Evolutionary conservation across 2,113 vertebrate genomes (phyloP), one percentile per base, ranked within the genome.

Genomic region (Copsychus sechellarum): DNA sequence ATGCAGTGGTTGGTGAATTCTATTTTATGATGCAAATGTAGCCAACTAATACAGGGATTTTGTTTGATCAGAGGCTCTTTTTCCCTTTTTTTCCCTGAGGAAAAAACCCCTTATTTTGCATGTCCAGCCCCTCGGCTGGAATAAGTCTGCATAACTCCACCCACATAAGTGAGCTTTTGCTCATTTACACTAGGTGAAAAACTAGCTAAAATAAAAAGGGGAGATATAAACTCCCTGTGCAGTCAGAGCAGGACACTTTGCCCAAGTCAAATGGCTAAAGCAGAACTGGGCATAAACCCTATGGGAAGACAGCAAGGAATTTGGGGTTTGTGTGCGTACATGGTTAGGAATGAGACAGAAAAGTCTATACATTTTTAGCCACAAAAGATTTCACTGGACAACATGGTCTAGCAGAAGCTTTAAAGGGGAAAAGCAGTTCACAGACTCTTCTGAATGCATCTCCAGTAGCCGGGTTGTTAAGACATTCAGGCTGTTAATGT

Each of bases 401-500:
- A 80, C 88, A 71, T 81, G 88, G 92, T 96, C 93, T 83, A 90
- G 86, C 89, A 96, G 90, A 91, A 82, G 96, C 94, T 96, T 97
- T 96, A 96, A 96, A 97, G 91, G 95, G 83, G 92, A 92, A 97
- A 96, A 95, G 91, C 93, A 93, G 81, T 95, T 97, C 97, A 97
- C 97, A 97, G 95, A 94, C 95, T 97, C 92, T 38, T 96, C 94
- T 96, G 86, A 97, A 96, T 96, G 86, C 91, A 96, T 90, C 77
- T 97, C 83, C 96, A 94, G 95, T 92, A 95, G 96, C 73, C 67
- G 95, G 90, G 94, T 97, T 97, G 95, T 96, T 96, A 97, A 97
- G 96, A 97, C 95, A 97, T 97, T 96, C 90, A 96, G 93, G 85
- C 95, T 95, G 96, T 93, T 97, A 97, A 97, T 97, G 86, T 95